Evolutionary conservation across 2,888 invertebrate genomes (phyloP), one percentile per base, ranked within the genome.

Genomic region (Operophtera brumata): DNA sequence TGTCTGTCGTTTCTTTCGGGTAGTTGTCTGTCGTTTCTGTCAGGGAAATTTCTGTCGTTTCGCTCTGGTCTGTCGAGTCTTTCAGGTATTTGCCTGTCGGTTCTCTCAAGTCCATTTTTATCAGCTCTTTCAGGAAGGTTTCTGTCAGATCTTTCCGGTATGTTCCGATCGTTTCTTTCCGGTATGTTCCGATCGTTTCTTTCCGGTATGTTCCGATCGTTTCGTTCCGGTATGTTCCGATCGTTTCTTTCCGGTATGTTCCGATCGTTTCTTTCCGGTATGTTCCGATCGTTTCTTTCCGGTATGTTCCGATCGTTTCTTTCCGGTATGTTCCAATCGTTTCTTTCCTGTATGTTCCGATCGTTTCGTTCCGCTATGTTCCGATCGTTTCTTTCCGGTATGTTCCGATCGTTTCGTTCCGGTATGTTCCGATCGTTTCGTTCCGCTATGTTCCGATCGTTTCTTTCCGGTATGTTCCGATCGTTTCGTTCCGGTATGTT

Each of bases 201-300:
- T 56, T 69, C 60, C 11, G 60, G 56, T 13, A 57, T 54, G 14
- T 57, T 60, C 48, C 65, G 54, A 14, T 66, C 59, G 32, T 20
- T 20, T 4, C 51, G 59, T 67, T 62, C 26, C 57, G 50, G 50
- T 61, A 28, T 50, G 59, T 40, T 28, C 57, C 61, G 50, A 39
- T 55, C 62, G 42, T 11, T 56, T 56, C 34, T 52, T 25, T 25
- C 59, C 2, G 3, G 30, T 30, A 30, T 30, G 5, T 30, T 6
- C 30, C 30, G 6, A 8, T 30, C 30, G 7, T 9, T 30, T 44
- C 44, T 64, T 66, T 28, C 69, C 40, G 28, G 62, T 56, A 57
- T 58, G 5, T 30, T 6, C 46, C 65, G 52, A 25, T 64, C 55
- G 36, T 37, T 54, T 63, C 59, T 63, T 10, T 50, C 50, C 12